phyloP scores from a whole-genome alignment of 2,113 vertebrate species.

The Mirza zaza region DNA sequence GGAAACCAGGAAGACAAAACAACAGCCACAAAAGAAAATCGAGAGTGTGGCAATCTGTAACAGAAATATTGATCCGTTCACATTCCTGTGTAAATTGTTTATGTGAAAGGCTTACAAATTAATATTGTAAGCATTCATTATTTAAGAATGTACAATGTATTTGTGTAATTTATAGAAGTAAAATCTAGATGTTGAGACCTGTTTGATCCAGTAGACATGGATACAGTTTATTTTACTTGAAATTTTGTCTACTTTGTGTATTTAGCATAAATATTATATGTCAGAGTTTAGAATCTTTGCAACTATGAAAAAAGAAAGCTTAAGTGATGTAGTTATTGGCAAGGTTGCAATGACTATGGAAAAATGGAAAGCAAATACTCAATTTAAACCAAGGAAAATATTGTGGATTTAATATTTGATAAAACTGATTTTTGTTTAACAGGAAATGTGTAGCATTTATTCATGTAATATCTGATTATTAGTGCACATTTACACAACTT shows the following conservation, averaged over 20 bases:
- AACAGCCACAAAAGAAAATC: slow-evolving; percentile 67
- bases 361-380: slow-evolving; percentile 71
- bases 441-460: slow-evolving; percentile 76
- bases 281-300: slow-evolving; percentile 76
- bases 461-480: slow-evolving; percentile 10
- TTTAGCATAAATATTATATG: slow-evolving; percentile 81
- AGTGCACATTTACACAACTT: slow-evolving; percentile 50
- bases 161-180: slow-evolving; percentile 88
- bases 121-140: slow-evolving; percentile 87
- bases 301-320: slow-evolving; percentile 78
- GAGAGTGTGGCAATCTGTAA: slow-evolving; percentile 79
- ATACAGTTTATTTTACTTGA: slow-evolving; percentile 89
- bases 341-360: slow-evolving; percentile 76
- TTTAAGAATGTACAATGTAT: slow-evolving; percentile 91
- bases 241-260: slow-evolving; percentile 87
- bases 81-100: slow-evolving; percentile 82
- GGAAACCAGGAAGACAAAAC: slow-evolving; percentile 76
- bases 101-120: slow-evolving; percentile 84
- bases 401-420: slow-evolving; percentile 79
- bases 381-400: slow-evolving; percentile 78
- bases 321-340: slow-evolving; percentile 74
- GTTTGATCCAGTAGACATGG: slow-evolving; percentile 84
- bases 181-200: slow-evolving; percentile 84
- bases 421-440: slow-evolving; percentile 80
- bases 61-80: slow-evolving; percentile 81